Percentiles rank a stretch among this genome's conserved stretches.
These are phyloP conservation scores for Neosilurus mollespiculum DNA, from an alignment of 2,797 vertebrate genomes.

Conservation along the genomic window DNA sequence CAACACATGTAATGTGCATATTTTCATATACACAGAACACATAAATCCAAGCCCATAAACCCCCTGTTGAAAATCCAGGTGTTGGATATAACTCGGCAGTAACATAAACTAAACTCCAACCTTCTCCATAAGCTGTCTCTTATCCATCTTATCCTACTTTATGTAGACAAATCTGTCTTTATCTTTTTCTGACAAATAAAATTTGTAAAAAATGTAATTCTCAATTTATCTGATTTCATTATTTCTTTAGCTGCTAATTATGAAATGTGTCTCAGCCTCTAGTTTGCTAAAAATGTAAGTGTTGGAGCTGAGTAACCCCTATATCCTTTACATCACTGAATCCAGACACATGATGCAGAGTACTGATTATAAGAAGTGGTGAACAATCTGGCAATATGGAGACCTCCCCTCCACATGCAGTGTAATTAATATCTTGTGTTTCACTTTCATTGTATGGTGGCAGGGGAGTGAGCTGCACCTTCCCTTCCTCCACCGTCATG, in stretches of 20 bases:
- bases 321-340: constrained; percentile 24
- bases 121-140: neutral
- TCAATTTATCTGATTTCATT: neutral
- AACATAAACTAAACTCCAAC: neutral
- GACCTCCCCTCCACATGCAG: neutral
- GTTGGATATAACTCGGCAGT: neutral
- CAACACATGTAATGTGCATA: neutral
- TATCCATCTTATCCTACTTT: neutral
- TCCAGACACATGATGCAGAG: neutral
- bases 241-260: neutral
- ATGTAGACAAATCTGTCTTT: neutral
- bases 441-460: neutral
- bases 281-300: constrained; percentile 23
- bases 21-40: neutral
- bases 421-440: neutral
- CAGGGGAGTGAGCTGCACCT: too few species aligned
- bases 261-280: neutral
- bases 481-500: too few species aligned
- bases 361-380: neutral
- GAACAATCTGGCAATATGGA: neutral
- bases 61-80: neutral
- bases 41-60: neutral
- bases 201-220: neutral
- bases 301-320: neutral
- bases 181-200: constrained; percentile 6